Evolutionary conservation across 1,140 invertebrate genomes (phyloP).

Genomic region (Drosophila arawakana): DNA sequence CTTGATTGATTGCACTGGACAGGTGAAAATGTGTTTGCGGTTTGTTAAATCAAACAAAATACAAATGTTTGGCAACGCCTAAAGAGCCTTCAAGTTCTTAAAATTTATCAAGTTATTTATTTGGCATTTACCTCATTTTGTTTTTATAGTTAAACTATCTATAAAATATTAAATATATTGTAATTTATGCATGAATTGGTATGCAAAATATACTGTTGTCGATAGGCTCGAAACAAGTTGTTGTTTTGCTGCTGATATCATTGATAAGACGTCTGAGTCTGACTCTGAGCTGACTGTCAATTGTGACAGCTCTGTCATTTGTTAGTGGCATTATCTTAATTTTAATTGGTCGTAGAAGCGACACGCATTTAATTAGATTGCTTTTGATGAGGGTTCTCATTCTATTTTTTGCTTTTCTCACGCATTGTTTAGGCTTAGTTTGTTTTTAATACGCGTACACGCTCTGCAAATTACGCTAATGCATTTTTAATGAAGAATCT

Average conservation of each 20-base stretch:
- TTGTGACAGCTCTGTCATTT: constrained; percentile 61
- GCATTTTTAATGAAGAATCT: constrained; percentile 68
- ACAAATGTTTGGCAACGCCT: constrained; percentile 20
- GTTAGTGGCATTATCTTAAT: constrained; percentile 62
- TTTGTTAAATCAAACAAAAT: constrained; percentile 39
- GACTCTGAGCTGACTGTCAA: constrained; percentile 47
- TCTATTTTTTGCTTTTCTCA: constrained; percentile 41
- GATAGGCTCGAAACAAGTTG: constrained; percentile 55
- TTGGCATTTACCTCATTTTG: constrained; percentile 8
- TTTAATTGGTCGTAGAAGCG: constrained; percentile 66
- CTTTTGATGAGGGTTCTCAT: background rate
- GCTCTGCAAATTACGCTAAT: constrained; percentile 58
- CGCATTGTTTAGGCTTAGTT: constrained; percentile 63
- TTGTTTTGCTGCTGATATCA: constrained; percentile 54
- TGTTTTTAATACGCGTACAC: constrained; percentile 41
- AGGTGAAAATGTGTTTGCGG: constrained; percentile 66
- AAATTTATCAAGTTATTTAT: background rate
- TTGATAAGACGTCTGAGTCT: constrained; percentile 63
- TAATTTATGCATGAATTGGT: constrained; percentile 36
- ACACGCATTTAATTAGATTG: constrained; percentile 12
- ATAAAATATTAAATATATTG: constrained; percentile 8
- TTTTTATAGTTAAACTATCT: background rate
- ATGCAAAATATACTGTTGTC: constrained; percentile 62
- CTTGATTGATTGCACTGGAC: constrained; percentile 68
- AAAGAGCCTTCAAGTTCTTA: constrained; percentile 23